Evolutionary conservation across 2,888 invertebrate genomes (phyloP).

Genomic region (Hyles lineata): DNA sequence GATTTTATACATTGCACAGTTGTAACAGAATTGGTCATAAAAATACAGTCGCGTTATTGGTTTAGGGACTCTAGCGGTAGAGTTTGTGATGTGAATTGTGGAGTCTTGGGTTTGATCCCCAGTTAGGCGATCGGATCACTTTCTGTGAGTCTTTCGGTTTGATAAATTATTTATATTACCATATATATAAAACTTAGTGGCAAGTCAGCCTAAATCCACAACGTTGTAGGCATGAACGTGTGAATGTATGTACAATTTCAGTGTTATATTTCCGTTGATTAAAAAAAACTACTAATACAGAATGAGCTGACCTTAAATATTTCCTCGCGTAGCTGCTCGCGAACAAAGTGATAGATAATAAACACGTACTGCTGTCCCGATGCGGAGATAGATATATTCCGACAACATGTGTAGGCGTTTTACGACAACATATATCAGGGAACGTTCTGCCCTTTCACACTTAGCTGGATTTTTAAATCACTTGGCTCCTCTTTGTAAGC

Average conservation of each 20-base stretch:
- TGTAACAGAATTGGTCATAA: neutral
- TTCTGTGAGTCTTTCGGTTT: too few relatives aligned
- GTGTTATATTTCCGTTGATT: too few relatives aligned
- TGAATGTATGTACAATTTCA: too few relatives aligned
- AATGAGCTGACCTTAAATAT: neutral
- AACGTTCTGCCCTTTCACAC: slow-evolving; percentile 28
- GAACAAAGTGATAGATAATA: slow-evolving; percentile 1
- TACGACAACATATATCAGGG: slow-evolving; percentile 18
- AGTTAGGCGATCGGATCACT: too few relatives aligned
- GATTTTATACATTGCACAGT: slow-evolving; percentile 2
- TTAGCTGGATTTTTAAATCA: slow-evolving; percentile 52
- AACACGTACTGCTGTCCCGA: neutral
- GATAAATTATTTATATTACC: neutral
- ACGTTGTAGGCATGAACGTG: too few relatives aligned
- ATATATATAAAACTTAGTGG: too few relatives aligned
- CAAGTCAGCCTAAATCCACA: too few relatives aligned
- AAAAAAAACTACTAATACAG: too few relatives aligned
- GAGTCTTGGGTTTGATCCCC: too few relatives aligned
- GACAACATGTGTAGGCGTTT: neutral
- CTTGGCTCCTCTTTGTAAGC: slow-evolving; percentile 58
- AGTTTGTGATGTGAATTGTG: too few relatives aligned
- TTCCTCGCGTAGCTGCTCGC: neutral
- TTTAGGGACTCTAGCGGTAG: too few relatives aligned
- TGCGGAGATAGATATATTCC: neutral
- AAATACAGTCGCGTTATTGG: too few relatives aligned